Evolutionary conservation across 92 coral and sea anemone genomes (phyloP).

Genomic region (Porites lobata): DNA sequence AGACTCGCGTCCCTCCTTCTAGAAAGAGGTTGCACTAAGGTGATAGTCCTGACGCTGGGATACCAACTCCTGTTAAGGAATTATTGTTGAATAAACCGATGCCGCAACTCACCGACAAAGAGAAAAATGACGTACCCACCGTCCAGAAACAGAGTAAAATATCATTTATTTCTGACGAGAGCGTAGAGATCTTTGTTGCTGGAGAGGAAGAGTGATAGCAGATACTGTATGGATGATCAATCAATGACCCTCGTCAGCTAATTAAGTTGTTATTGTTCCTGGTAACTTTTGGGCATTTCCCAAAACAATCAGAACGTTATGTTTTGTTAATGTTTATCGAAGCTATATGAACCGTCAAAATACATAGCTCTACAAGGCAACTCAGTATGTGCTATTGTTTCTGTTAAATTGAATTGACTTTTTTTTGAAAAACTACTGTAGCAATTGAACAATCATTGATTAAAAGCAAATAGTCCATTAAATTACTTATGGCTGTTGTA

Average conservation of each 20-base stretch:
- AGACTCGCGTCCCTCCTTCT: conserved; percentile 34
- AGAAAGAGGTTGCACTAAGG: conserved; percentile 36
- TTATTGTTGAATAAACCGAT: conserved; percentile 31
- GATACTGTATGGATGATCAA: neutral
- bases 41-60: conserved; percentile 17
- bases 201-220: conserved; percentile 11
- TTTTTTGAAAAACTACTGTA: neutral
- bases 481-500: conserved; percentile 13
- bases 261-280: conserved; percentile 33
- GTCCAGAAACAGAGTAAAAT: conserved; percentile 39
- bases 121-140: conserved; percentile 37
- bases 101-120: conserved; percentile 37
- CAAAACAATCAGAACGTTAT: conserved; percentile 33
- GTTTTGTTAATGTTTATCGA: conserved; percentile 33
- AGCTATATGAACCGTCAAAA: conserved; percentile 35
- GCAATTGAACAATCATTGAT: conserved; percentile 9
- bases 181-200: conserved; percentile 40
- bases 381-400: conserved; percentile 32
- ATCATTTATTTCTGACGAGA: conserved; percentile 33
- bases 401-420: conserved; percentile 17
- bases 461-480: conserved; percentile 12
- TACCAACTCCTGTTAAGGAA: conserved; percentile 40
- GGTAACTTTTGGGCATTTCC: conserved; percentile 8
- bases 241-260: conserved; percentile 20
- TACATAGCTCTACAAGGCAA: conserved; percentile 18